Evolutionary conservation across 2,888 invertebrate genomes (phyloP).

Genomic region (Emmelina monodactyla): DNA sequence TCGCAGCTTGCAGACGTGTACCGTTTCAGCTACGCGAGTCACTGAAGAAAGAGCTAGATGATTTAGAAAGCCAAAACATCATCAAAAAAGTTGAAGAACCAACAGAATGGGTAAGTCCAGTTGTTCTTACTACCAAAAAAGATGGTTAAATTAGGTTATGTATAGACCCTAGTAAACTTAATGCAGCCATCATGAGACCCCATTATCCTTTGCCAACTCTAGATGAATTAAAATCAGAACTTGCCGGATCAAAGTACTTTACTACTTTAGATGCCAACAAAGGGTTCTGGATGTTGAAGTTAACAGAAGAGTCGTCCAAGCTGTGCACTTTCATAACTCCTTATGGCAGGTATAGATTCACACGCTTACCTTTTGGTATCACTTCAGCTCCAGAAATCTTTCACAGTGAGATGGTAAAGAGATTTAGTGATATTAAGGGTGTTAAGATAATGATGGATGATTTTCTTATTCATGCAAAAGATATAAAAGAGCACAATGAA

Average conservation of each 20-base stretch:
- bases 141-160: slow-evolving; percentile 14
- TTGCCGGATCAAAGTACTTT: slow-evolving; percentile 14
- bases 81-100: slow-evolving; percentile 13
- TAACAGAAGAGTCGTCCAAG: slow-evolving; percentile 11
- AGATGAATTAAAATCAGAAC: slow-evolving; percentile 14
- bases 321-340: slow-evolving; percentile 18
- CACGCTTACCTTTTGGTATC: slow-evolving; percentile 15
- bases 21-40: slow-evolving; percentile 9
- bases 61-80: slow-evolving; percentile 6
- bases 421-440: slow-evolving; percentile 12
- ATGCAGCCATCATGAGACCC: slow-evolving; percentile 11
- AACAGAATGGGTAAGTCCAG: slow-evolving; percentile 14
- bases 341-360: slow-evolving; percentile 14
- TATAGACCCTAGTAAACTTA: slow-evolving; percentile 15
- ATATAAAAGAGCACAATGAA: slow-evolving; percentile 9
- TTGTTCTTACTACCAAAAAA: slow-evolving; percentile 13
- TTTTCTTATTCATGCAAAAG: slow-evolving; percentile 13
- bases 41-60: slow-evolving; percentile 11
- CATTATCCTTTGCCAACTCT: slow-evolving; percentile 15
- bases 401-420: slow-evolving; percentile 13
- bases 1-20: slow-evolving; percentile 9
- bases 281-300: slow-evolving; percentile 16
- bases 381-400: too few relatives aligned
- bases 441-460: too few relatives aligned
- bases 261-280: slow-evolving; percentile 16